Base-by-base conservation (phyloP, 2,888 invertebrate genomes). In the Parochlus steinenii region DNA sequence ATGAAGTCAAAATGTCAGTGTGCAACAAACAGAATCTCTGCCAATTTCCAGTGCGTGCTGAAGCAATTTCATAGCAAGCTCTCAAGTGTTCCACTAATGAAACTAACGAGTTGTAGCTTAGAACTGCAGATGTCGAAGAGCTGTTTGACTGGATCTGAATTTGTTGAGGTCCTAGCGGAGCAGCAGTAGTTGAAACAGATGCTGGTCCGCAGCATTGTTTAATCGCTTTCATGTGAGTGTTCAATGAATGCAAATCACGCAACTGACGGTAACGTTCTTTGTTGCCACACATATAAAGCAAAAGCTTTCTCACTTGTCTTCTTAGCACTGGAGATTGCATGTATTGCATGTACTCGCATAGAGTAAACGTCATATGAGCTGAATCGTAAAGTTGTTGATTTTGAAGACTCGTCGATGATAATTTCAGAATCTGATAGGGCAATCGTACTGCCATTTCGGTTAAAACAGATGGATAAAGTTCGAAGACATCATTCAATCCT, bases 311-410 rank as follows among this genome's bases (percentile, higher is more conserved):
- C 1, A 85, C 83, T 68, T 93, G 92, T 42, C 92, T 72, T 45
- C 92, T 68, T 40, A 71, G 43, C 24, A 52, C 39, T 6, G 92
- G 86, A n/a, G 89, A 85, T 52, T 86, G 83, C 44, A 80, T 79
- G 32, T 83, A 79, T 85, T 93, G 90, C 83, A 90, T 86, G 51
- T 89, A 90, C 52, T 90, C 89, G 58, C 90, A 90, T 4, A 92
- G 67, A 36, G 79, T 70, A 25, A 75, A 75, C 2, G 59, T 57
- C 54, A 59, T 55, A 5, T 52, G 51, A 43, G 59, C 76, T 41
- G 52, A 51, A 37, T 57, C 57, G 20, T 53, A 56, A 1, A 28
- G 22, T 16, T 34, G 28, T 28, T 34, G 34, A 8, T 30, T 17
- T 33, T n/a, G n/a, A n/a, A n/a, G 33, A 19, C 33, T 18, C 3